A percentile compares a stretch with the other conserved stretches of the same genome.
Evolutionary conservation across 2,113 vertebrate genomes (phyloP).

Genomic region (Callorhinus ursinus): DNA sequence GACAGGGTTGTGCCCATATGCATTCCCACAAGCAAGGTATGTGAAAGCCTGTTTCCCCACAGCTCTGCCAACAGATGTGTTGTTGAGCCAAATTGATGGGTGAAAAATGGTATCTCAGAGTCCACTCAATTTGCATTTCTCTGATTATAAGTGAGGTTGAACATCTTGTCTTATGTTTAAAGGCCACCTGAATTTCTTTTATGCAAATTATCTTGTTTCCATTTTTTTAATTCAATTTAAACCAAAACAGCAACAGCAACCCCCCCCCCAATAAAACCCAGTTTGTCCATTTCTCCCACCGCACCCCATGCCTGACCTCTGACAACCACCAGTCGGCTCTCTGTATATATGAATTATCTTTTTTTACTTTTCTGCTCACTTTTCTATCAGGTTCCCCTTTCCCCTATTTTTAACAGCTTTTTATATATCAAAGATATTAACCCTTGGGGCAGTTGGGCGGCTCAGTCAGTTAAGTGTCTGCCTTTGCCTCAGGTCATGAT

Average conservation of each 20-base stretch:
- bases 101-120: neutral
- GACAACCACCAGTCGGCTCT: neutral
- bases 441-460: neutral
- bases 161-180: neutral
- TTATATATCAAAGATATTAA: neutral
- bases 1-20: rapidly evolving
- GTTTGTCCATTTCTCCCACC: neutral
- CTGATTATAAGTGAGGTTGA: neutral
- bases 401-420: neutral
- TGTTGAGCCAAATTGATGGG: neutral
- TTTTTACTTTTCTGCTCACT: neutral
- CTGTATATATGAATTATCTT: neutral
- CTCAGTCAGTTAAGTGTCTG: neutral
- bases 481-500: neutral
- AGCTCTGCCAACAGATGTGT: neutral
- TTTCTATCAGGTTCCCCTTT: neutral
- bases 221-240: neutral
- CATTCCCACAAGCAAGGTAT: neutral
- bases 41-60: neutral
- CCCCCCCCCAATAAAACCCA: neutral
- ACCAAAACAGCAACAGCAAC: neutral
- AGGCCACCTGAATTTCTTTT: neutral
- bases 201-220: neutral
- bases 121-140: conserved; percentile 8
- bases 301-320: neutral